These are phyloP conservation scores for Spizaetus ornatus DNA, from an alignment of 2,113 vertebrate species.

Conservation along the genomic window DNA sequence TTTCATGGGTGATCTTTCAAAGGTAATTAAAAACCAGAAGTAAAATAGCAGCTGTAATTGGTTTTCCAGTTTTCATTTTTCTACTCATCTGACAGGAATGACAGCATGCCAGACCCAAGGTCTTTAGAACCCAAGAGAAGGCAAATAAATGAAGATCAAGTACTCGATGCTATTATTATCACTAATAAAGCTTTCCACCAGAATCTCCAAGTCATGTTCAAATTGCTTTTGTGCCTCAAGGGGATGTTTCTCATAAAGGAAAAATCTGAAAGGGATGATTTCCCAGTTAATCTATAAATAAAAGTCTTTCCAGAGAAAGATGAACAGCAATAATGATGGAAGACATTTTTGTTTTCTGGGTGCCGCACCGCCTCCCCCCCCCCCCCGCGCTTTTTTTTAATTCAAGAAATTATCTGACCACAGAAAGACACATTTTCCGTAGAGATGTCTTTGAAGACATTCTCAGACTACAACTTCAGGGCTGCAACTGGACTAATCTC, in stretches of 20 bases:
- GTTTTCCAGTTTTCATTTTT: neutral
- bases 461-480: neutral
- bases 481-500: neutral
- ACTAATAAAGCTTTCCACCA: neutral
- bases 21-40: neutral
- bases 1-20: neutral
- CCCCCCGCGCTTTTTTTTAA: neutral
- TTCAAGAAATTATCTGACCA: neutral
- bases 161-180: neutral
- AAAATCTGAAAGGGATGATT: neutral
- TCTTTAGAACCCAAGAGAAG: neutral
- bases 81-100: neutral
- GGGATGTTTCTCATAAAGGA: neutral
- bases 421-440: neutral
- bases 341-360: neutral
- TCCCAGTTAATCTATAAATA: neutral
- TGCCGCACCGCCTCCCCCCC: neutral
- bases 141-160: neutral
- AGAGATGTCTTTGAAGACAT: neutral
- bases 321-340: neutral
- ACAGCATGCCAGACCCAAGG: neutral
- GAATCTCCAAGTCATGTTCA: neutral
- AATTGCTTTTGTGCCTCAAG: neutral
- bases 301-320: neutral
- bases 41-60: neutral